phyloP scores from a whole-genome alignment of 2,797 vertebrate species.

The Dicrostonyx torquatus region DNA sequence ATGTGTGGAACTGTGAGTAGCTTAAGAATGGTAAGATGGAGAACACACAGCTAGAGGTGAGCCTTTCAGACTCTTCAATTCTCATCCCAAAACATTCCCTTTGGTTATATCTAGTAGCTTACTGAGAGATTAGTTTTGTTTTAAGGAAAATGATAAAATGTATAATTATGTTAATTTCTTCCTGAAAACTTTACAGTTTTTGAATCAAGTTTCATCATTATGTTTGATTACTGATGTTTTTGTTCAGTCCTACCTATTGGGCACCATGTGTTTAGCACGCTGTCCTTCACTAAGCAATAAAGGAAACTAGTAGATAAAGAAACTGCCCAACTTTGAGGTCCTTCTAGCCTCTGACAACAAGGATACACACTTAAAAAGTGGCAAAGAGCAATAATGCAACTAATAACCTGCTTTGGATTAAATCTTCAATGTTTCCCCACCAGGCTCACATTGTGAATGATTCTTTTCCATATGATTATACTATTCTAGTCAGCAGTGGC shows the following conservation, averaged over 20 bases:
- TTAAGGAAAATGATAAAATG: conserved; percentile 43
- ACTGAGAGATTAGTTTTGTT: not conserved
- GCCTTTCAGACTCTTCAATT: not conserved
- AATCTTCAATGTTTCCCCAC: not conserved
- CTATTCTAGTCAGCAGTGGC: not conserved
- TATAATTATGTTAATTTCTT: conserved; percentile 18
- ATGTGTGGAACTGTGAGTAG: not conserved
- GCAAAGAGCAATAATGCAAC: not conserved
- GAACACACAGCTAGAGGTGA: not conserved
- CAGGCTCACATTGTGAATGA: not conserved
- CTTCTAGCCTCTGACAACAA: not conserved
- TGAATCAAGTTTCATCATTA: not conserved
- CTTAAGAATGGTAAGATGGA: not conserved
- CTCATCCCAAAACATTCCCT: not conserved
- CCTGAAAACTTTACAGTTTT: not conserved
- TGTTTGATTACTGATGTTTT: conserved; percentile 25
- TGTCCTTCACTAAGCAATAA: not conserved
- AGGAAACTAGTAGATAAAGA: not conserved
- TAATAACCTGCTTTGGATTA: not conserved
- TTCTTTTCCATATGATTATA: not conserved
- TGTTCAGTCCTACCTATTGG: conserved; percentile 5
- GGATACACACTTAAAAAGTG: not conserved
- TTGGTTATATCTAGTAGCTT: not conserved
- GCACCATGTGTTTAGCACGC: not conserved
- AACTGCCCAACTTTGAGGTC: not conserved